These are phyloP conservation scores for Cephonodes hylas DNA, from an alignment of 2,888 invertebrate species.

Conservation along the genomic window DNA sequence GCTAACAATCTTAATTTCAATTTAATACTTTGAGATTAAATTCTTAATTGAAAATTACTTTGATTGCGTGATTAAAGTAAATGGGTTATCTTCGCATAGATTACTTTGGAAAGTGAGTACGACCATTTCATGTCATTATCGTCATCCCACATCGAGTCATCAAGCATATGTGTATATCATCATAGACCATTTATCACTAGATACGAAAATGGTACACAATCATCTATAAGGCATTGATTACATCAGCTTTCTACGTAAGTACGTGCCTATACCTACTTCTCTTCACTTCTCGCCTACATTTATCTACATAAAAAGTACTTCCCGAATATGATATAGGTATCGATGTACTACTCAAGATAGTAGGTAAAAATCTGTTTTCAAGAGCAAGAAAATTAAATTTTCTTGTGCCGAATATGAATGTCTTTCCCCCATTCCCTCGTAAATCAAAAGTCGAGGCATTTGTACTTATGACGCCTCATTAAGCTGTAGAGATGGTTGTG, in stretches of 20 bases:
- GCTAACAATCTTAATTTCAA: conserved; percentile 8
- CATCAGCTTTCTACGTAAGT: too few species aligned
- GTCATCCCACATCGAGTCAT: background rate
- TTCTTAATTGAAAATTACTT: background rate
- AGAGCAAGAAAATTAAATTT: too few species aligned
- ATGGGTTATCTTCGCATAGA: background rate
- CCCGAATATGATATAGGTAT: too few species aligned
- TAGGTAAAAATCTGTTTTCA: too few species aligned
- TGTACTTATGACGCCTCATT: background rate
- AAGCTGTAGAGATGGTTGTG: background rate
- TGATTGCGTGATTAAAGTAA: background rate
- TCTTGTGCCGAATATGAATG: background rate
- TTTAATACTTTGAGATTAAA: conserved; percentile 1
- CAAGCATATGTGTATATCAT: background rate
- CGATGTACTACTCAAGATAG: too few species aligned
- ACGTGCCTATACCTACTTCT: too few species aligned
- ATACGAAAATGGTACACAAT: too few species aligned
- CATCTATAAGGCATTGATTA: too few species aligned
- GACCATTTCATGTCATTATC: background rate
- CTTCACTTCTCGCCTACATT: too few species aligned
- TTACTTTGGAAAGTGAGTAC: background rate
- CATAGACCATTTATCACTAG: background rate
- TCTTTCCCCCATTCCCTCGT: background rate
- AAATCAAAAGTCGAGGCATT: background rate
- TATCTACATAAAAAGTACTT: too few species aligned